Evolutionary conservation across 1,140 invertebrate species (phyloP).

Genomic region (Saccostrea echinata): DNA sequence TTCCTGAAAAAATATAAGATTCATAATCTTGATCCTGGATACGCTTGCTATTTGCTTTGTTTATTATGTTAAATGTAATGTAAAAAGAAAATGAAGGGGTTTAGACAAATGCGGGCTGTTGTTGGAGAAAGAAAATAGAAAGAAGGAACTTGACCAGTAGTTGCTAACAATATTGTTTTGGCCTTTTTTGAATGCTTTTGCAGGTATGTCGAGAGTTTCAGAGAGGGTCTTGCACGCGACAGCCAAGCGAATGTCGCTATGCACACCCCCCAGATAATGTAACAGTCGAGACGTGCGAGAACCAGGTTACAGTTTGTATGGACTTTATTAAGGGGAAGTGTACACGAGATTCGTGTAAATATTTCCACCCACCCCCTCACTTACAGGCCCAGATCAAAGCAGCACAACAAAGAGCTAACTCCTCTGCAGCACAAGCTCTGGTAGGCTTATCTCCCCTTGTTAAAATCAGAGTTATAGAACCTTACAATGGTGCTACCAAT

Average conservation of each 20-base stretch:
- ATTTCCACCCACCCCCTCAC: constrained; percentile 87
- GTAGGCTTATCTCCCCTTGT: constrained; percentile 84
- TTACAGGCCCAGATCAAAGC: constrained; percentile 99
- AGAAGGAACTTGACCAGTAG: not conserved
- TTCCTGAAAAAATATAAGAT: not conserved
- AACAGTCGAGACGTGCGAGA: constrained; percentile 92
- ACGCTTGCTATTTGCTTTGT: not conserved
- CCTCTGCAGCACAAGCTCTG: constrained; percentile 81
- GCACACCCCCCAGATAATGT: constrained; percentile 95
- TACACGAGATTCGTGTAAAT: constrained; percentile 94
- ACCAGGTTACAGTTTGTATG: constrained; percentile 98
- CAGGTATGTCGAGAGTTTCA: constrained; percentile 99
- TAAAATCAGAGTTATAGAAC: constrained; percentile 11
- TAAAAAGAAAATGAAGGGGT: not conserved
- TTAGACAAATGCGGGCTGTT: constrained; percentile 6
- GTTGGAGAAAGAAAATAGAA: not conserved
- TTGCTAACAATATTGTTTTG: constrained; percentile 15
- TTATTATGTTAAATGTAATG: not conserved
- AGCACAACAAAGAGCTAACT: constrained; percentile 90
- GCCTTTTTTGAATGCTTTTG: constrained; percentile 49
- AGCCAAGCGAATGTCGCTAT: constrained; percentile 97
- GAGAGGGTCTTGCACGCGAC: constrained; percentile 97
- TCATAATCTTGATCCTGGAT: not conserved
- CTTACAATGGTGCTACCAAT: not conserved
- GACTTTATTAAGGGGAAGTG: constrained; percentile 97